Evolutionary conservation across 2,113 vertebrate genomes (phyloP).

Genomic region (Mustelus asterias): DNA sequence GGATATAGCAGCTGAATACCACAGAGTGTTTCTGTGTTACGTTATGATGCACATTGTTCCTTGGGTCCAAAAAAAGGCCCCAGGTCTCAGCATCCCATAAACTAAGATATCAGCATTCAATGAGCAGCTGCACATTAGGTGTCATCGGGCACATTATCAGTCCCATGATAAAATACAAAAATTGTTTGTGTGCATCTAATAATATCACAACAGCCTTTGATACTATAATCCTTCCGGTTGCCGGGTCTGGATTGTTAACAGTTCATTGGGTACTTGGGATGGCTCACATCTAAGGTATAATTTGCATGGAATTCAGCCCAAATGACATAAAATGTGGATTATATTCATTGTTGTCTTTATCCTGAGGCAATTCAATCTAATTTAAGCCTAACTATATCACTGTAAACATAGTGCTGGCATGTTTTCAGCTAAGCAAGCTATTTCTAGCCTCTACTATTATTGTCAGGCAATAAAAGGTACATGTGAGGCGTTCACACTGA

Average conservation of each 20-base stretch:
- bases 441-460: not conserved
- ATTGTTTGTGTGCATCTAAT: not conserved
- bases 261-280: not conserved
- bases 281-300: not conserved
- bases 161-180: not conserved
- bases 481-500: not conserved
- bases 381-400: not conserved
- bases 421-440: not conserved
- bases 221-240: not conserved
- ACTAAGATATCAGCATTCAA: not conserved
- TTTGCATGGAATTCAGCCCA: not conserved
- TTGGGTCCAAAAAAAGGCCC: not conserved
- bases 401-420: not conserved
- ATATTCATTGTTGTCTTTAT: not conserved
- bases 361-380: not conserved
- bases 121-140: not conserved
- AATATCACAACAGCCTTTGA: not conserved
- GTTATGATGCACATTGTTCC: not conserved
- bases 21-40: not conserved
- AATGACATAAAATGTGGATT: not conserved
- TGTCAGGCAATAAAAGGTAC: not conserved
- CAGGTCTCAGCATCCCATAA: not conserved
- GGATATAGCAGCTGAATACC: not conserved
- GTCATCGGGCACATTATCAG: not conserved
- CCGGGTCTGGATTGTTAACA: not conserved